A percentile compares a stretch with the other conserved stretches of the same genome.
phyloP scores from a whole-genome alignment of 2,113 vertebrate genomes.

The Cyprinodon variegatus region DNA sequence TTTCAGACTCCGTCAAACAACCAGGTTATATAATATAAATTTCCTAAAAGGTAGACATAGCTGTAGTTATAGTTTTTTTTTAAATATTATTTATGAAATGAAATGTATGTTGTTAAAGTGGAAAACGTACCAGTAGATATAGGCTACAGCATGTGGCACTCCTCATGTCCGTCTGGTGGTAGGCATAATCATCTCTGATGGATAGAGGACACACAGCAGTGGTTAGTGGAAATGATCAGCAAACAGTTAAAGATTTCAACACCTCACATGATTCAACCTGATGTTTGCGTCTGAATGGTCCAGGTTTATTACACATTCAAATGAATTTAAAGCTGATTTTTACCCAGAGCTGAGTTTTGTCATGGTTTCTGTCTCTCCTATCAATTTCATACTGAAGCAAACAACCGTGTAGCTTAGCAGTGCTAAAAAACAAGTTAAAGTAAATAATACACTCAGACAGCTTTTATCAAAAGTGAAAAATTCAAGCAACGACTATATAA shows the following conservation, averaged over 20 bases:
- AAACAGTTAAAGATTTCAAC: background rate
- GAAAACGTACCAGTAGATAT: slow-evolving; percentile 65
- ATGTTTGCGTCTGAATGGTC: background rate
- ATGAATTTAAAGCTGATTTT: background rate
- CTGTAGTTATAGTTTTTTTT: slow-evolving; percentile 12
- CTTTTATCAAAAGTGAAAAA: background rate
- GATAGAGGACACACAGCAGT: slow-evolving; percentile 14
- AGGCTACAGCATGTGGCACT: slow-evolving; percentile 58
- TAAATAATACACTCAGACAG: background rate
- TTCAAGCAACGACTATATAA: background rate
- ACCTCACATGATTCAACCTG: background rate
- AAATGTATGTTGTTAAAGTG: slow-evolving; percentile 9
- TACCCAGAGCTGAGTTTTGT: background rate
- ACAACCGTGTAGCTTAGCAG: background rate
- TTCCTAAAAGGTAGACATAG: slow-evolving; percentile 50
- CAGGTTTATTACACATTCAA: background rate
- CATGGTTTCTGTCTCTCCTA: background rate
- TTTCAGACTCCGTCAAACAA: slow-evolving; percentile 36
- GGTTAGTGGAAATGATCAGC: background rate
- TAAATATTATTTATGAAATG: slow-evolving; percentile 55
- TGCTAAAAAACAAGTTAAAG: background rate
- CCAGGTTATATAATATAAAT: slow-evolving; percentile 59
- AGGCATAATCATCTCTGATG: slow-evolving; percentile 68
- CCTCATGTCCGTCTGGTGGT: slow-evolving; percentile 15
- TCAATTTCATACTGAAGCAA: background rate